Percentiles rank a stretch among this genome's conserved stretches.
These are phyloP conservation scores for Papio anubis DNA, from an alignment of 2,113 vertebrate genomes.

Conservation along the genomic window DNA sequence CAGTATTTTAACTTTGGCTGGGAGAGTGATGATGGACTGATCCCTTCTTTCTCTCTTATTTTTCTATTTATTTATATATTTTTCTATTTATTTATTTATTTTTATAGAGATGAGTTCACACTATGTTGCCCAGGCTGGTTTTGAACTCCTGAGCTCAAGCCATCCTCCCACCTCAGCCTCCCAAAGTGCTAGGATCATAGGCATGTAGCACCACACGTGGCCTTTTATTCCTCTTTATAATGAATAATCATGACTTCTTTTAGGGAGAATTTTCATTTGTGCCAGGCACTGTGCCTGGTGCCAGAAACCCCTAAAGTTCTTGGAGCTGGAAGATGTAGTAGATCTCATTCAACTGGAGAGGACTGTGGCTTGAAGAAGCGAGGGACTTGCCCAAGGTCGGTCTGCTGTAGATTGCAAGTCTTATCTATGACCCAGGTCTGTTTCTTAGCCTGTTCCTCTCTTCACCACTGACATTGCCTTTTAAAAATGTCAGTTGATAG, in stretches of 20 bases:
- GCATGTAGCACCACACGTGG: too few species aligned
- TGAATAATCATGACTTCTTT: not conserved
- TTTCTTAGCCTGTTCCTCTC: not conserved
- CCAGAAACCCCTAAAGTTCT: not conserved
- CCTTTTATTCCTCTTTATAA: not conserved
- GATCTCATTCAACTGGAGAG: not conserved
- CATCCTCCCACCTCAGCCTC: too few species aligned
- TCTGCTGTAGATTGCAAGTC: not conserved
- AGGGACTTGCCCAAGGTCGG: too few species aligned
- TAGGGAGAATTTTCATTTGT: not conserved
- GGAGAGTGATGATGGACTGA: too few species aligned
- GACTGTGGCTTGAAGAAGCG: fast-evolving
- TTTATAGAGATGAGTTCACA: too few species aligned
- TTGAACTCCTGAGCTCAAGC: too few species aligned
- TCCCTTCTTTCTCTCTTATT: not conserved
- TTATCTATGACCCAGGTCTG: fast-evolving
- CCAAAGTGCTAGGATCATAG: too few species aligned
- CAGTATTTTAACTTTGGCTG: not conserved
- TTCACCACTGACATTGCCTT: not conserved
- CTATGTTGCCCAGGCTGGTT: too few species aligned
- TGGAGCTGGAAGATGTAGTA: not conserved
- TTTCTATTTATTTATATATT: not conserved
- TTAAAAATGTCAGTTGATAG: not conserved
- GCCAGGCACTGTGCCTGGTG: not conserved
- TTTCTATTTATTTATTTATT: not conserved